phyloP scores from a whole-genome alignment of 2,113 vertebrate species.

The Eonycteris spelaea region DNA sequence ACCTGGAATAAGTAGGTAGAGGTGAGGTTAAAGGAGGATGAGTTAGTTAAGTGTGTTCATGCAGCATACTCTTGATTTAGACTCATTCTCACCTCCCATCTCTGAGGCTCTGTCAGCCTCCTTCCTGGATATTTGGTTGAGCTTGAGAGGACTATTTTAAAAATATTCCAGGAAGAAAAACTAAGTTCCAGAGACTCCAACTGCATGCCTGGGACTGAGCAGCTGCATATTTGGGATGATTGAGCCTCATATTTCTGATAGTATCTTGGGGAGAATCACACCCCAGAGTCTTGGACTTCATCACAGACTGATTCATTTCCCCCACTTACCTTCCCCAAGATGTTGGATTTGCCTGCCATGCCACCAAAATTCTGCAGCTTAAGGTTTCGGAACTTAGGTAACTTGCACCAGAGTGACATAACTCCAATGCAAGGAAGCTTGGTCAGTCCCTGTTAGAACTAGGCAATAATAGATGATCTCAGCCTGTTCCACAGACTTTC shows the following conservation, averaged over 20 bases:
- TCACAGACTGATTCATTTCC: not conserved
- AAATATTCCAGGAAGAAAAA: slow-evolving; percentile 65
- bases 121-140: slow-evolving; percentile 73
- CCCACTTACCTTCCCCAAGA: not conserved
- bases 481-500: not conserved
- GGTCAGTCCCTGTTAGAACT: not conserved
- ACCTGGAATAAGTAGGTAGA: not conserved
- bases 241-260: not conserved
- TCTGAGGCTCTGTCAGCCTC: slow-evolving; percentile 64
- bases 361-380: not conserved
- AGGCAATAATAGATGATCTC: not conserved
- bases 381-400: not conserved
- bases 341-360: not conserved
- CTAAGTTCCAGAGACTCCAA: not conserved
- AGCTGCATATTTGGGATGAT: not conserved
- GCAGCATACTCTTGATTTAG: not conserved
- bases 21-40: not conserved
- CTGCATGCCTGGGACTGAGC: not conserved
- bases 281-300: not conserved
- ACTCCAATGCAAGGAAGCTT: not conserved
- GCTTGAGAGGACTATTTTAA: not conserved
- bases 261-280: not conserved
- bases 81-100: not conserved
- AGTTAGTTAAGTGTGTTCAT: not conserved
- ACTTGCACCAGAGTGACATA: not conserved